Evolutionary conservation across 2,888 invertebrate species (phyloP).

Genomic region (Phytoseiulus persimilis): DNA sequence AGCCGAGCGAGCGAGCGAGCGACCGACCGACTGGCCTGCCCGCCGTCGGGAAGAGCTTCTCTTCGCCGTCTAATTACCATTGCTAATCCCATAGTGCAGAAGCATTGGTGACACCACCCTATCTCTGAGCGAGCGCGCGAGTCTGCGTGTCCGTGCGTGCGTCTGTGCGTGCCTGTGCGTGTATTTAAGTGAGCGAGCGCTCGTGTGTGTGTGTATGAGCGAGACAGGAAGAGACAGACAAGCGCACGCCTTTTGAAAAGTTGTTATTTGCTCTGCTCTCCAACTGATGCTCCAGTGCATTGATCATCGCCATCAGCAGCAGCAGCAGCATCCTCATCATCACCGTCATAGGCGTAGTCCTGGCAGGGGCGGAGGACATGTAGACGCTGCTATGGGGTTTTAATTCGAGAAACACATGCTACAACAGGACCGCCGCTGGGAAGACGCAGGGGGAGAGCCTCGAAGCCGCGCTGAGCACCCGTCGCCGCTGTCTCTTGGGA

Average conservation of each 20-base stretch:
- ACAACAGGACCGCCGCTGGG: not conserved
- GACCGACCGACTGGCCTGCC: not conserved
- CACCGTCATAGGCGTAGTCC: not conserved
- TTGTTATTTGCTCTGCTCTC: slow-evolving; percentile 35
- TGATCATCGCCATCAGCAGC: not conserved
- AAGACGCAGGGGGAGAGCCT: not conserved
- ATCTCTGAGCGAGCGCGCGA: not conserved
- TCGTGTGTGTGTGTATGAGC: not conserved
- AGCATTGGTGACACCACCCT: not conserved
- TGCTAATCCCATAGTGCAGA: slow-evolving; percentile 38
- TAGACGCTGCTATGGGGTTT: not conserved
- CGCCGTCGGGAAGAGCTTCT: not conserved
- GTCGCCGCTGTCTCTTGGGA: not conserved
- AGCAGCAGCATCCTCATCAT: not conserved
- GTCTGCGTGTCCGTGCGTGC: slow-evolving; percentile 1
- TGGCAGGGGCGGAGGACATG: not conserved
- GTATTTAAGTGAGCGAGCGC: not conserved
- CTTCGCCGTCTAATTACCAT: slow-evolving; percentile 31
- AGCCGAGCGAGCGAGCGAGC: not conserved
- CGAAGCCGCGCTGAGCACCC: not conserved
- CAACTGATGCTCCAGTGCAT: slow-evolving; percentile 8
- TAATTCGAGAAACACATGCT: not conserved
- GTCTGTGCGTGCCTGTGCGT: not conserved
- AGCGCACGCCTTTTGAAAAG: slow-evolving; percentile 34
- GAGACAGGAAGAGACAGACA: slow-evolving; percentile 11